phyloP scores from a whole-genome alignment of 2,113 vertebrate genomes.

The Genyomyrus donnyi region DNA sequence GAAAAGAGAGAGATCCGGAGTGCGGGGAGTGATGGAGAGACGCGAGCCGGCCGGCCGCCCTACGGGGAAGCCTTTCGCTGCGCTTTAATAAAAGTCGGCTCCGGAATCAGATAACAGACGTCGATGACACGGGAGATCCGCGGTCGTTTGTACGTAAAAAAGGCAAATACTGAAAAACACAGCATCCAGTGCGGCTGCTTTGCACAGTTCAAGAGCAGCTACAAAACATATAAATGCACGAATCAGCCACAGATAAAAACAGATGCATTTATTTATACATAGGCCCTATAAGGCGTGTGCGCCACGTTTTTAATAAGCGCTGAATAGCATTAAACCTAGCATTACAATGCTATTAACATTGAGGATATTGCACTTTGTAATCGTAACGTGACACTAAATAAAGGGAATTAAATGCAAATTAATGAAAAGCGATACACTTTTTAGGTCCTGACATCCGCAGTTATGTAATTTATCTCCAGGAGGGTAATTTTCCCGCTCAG shows the following conservation, averaged over 20 bases:
- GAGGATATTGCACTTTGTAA: neutral
- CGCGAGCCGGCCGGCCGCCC: slow-evolving; percentile 23
- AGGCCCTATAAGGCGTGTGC: neutral
- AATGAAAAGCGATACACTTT: neutral
- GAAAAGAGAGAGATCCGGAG: slow-evolving; percentile 51
- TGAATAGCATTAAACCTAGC: neutral
- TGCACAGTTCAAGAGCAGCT: neutral
- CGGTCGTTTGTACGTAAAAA: neutral
- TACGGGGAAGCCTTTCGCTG: neutral
- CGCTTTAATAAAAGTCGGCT: slow-evolving; percentile 25
- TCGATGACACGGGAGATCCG: neutral
- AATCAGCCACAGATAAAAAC: neutral
- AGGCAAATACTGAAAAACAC: slow-evolving; percentile 13
- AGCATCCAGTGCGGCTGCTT: neutral
- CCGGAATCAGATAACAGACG: slow-evolving; percentile 7
- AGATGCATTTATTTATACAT: neutral
- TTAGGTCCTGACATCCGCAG: neutral
- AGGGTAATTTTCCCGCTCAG: neutral
- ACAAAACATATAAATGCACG: neutral
- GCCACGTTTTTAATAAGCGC: neutral
- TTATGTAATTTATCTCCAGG: slow-evolving; percentile 1
- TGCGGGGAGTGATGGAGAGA: slow-evolving; percentile 22
- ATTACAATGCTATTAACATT: neutral
- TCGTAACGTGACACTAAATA: neutral
- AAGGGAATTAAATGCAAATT: neutral